These are phyloP conservation scores for Rhopalosiphum maidis DNA, from an alignment of 1,140 invertebrate genomes.

Conservation along the genomic window DNA sequence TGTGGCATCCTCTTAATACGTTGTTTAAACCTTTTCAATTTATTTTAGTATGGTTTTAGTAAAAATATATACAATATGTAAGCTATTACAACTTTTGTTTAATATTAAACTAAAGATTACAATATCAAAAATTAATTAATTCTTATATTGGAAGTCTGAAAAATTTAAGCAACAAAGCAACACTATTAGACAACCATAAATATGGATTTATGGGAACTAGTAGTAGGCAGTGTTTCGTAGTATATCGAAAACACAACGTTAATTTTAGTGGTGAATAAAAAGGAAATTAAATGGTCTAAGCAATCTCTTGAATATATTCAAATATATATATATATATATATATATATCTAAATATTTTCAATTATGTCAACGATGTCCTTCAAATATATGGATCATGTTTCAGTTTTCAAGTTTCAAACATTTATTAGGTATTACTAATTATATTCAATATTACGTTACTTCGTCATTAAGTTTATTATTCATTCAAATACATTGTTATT, in stretches of 20 bases:
- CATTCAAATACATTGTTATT: neutral
- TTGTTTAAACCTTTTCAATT: too few relatives aligned
- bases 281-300: neutral
- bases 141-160: neutral
- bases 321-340: neutral
- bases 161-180: neutral
- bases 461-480: neutral
- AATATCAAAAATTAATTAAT: neutral
- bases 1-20: too few relatives aligned
- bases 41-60: too few relatives aligned
- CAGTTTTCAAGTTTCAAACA: neutral
- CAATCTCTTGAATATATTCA: neutral
- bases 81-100: too few relatives aligned
- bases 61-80: too few relatives aligned
- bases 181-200: neutral
- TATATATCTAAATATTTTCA: neutral
- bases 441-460: neutral
- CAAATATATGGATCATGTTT: neutral
- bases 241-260: neutral
- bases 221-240: neutral
- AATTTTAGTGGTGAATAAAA: neutral
- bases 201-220: neutral
- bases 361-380: neutral
- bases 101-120: too few relatives aligned
- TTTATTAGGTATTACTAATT: neutral